Conservation (phyloP, 2,113 vertebrate genomes). For the Chloropsis cyanopogon region DNA sequence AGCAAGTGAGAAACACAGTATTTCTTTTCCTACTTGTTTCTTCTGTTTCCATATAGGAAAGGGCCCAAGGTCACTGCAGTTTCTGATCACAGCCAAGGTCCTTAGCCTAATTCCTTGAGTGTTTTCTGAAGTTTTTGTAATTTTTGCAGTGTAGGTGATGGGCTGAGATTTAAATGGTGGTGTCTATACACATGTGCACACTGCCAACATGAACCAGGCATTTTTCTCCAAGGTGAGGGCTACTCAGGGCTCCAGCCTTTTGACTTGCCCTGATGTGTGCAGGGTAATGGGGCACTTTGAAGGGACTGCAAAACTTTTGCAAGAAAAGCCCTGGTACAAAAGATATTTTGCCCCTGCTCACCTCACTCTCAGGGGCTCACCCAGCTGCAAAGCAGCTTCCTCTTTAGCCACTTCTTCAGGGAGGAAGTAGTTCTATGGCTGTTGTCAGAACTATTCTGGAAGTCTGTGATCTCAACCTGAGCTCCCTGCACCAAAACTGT, state of each 20-base stretch:
- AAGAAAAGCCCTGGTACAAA: accelerated
- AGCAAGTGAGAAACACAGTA: not conserved
- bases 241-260: not conserved
- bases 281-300: not conserved
- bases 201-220: accelerated
- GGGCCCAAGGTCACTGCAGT: not conserved
- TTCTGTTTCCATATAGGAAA: not conserved
- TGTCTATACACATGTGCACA: accelerated
- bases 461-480: too few species aligned
- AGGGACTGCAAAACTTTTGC: not conserved
- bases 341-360: not conserved
- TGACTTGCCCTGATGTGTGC: accelerated
- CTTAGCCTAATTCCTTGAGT: not conserved
- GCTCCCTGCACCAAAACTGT: not conserved
- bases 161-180: not conserved
- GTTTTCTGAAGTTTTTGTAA: not conserved
- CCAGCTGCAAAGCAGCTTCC: not conserved
- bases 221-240: not conserved
- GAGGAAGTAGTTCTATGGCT: not conserved
- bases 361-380: accelerated
- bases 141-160: accelerated
- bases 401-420: not conserved
- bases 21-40: not conserved
- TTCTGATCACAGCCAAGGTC: not conserved
- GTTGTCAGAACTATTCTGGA: not conserved